phyloP scores from a whole-genome alignment of 2,113 vertebrate species.

The Paramormyrops kingsleyae region DNA sequence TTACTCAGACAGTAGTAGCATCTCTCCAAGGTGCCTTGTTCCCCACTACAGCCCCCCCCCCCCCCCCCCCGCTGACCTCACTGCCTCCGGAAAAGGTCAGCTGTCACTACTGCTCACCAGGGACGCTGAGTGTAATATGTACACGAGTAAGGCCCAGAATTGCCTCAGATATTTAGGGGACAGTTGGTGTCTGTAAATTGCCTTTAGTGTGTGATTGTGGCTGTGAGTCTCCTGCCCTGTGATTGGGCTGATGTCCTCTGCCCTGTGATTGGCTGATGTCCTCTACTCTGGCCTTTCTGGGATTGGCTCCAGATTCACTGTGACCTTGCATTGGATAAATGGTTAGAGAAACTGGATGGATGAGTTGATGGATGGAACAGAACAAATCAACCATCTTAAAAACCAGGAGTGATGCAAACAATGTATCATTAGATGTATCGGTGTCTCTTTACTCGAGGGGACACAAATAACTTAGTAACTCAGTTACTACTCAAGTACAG shows the following conservation, averaged over 20 bases:
- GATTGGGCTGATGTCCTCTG: not conserved
- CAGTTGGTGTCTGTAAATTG: not conserved
- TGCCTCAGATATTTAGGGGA: not conserved
- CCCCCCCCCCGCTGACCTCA: not conserved
- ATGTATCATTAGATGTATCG: not conserved
- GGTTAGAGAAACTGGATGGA: not conserved
- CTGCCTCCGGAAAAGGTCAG: slow-evolving; percentile 8
- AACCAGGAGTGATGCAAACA: not conserved
- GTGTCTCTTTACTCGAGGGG: not conserved
- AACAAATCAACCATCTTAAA: not conserved
- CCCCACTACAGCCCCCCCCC: not conserved
- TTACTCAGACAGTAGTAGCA: not conserved
- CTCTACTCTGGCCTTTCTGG: not conserved
- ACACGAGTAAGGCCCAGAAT: not conserved
- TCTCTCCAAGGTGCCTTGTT: not conserved
- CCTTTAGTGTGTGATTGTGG: not conserved
- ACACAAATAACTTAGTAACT: not conserved
- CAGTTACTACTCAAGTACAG: not conserved
- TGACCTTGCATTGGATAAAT: not conserved
- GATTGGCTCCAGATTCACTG: not conserved
- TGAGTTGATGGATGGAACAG: not conserved
- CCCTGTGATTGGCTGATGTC: not conserved
- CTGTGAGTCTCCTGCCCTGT: not conserved
- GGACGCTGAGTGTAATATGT: not conserved
- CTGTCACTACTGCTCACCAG: slow-evolving; percentile 5